Conservation (phyloP, 2,888 invertebrate genomes). For the Tetropium fuscum region DNA sequence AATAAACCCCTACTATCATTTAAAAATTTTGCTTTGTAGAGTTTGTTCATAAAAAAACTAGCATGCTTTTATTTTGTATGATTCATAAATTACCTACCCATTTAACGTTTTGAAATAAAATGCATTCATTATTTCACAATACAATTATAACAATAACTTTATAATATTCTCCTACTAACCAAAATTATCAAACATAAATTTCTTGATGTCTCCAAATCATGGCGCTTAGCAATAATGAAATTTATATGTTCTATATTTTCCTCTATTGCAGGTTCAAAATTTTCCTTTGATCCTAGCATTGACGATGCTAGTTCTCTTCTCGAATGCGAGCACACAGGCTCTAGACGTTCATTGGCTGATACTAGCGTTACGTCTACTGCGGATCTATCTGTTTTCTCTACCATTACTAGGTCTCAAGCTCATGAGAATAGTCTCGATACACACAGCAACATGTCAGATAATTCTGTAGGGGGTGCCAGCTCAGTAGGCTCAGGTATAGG, state of each 20-base stretch:
- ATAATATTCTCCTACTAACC: conserved; percentile 6
- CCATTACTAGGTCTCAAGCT: conserved; percentile 78
- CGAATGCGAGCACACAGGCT: conserved; percentile 72
- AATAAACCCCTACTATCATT: no score
- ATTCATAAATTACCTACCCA: no score
- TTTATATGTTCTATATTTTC: neutral
- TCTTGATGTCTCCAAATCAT: neutral
- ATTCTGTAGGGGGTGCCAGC: conserved; percentile 72
- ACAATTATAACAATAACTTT: conserved; percentile 1
- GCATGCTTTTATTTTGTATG: no score
- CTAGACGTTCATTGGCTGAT: conserved; percentile 83
- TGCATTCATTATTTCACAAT: conserved; percentile 29
- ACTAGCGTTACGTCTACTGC: conserved; percentile 88
- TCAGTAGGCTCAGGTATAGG: conserved; percentile 65
- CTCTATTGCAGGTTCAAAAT: conserved; percentile 70
- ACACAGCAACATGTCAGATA: conserved; percentile 81
- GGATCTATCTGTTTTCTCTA: conserved; percentile 83
- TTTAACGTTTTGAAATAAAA: no score
- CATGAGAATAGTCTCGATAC: conserved; percentile 82
- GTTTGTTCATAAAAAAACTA: no score
- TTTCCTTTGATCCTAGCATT: conserved; percentile 74
- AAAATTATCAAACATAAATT: no score
- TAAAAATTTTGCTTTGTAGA: no score
- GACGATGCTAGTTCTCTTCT: conserved; percentile 78
- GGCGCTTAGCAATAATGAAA: neutral